Conservation (phyloP, 2,888 invertebrate genomes). For the Plagiodera versicolora region DNA sequence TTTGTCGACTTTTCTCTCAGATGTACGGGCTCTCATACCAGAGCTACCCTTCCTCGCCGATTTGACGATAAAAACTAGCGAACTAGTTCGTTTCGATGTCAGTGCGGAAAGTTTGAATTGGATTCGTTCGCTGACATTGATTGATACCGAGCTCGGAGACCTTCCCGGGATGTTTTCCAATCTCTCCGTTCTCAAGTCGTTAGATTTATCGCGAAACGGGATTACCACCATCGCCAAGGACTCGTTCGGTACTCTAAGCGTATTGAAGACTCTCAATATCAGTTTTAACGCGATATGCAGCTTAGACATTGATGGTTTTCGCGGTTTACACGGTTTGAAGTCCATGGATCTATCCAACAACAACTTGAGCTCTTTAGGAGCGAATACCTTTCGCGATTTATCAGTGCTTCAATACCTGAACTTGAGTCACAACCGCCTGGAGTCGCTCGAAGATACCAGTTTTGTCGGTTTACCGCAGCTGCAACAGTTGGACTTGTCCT, state of each 20-base stretch:
- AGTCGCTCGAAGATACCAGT: constrained; percentile 65
- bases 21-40: constrained; percentile 21
- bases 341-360: constrained; percentile 73
- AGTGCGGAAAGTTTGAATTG: constrained; percentile 30
- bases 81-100: constrained; percentile 27
- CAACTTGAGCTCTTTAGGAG: constrained; percentile 60
- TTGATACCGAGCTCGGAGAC: constrained; percentile 35
- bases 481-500: constrained; percentile 71
- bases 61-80: constrained; percentile 33
- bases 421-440: constrained; percentile 68
- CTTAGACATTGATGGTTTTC: constrained; percentile 63
- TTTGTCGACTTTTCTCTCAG: constrained; percentile 27
- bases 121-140: constrained; percentile 34
- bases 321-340: constrained; percentile 64
- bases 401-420: constrained; percentile 69
- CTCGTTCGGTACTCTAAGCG: constrained; percentile 60
- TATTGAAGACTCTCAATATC: constrained; percentile 67
- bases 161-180: constrained; percentile 34
- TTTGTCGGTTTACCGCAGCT: constrained; percentile 65
- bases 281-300: constrained; percentile 67
- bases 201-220: constrained; percentile 66
- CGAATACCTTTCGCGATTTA: constrained; percentile 61
- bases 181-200: constrained; percentile 55
- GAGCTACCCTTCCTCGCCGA: constrained; percentile 30
- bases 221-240: constrained; percentile 59